Base-by-base conservation (phyloP, 1,140 invertebrate genomes). In the Odontomachus brunneus region DNA sequence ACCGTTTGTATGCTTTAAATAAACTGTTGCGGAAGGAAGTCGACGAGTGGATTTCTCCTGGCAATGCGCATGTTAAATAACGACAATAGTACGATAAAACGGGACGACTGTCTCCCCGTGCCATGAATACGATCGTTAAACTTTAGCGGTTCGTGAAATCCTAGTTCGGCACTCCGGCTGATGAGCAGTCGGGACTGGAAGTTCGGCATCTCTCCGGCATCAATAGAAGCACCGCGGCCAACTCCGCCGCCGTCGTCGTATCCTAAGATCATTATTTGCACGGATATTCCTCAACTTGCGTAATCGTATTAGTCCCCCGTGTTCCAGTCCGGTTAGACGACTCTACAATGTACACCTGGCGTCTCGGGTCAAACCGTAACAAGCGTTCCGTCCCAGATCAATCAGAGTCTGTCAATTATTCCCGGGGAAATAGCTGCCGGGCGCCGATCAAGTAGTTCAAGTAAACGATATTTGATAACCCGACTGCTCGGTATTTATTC, bases 1-100 rank as follows among this genome's bases (percentile, higher is more conserved):
- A 94, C 92, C 91, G 92, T 94, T 94, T 94, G 93, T 94, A 94
- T 94, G 93, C 93, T 94, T 94, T 91, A 92, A 94, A 94, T 94
- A 93, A 94, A 93, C 92, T 91, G 90, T 94, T 93, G 92, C 91
- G 89, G 88, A 93, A 93, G 88, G 89, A 90, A 81, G 86, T 82
- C 65, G 66, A n/a, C n/a, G 44, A 55, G 9, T 69, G 19, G 49
- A 69, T 69, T 29, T 48, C 22, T 48, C 53, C 51, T 26, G 9
- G 9, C 38, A 7, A 44, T 44, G 9, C 9, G 38, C 3, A 7
- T 7, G 38, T 9, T 0, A 44, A 11, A 11, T 11, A 44, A 44
- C 29, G 38, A 44, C 9, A 44, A 44, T 44, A 44, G 9, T n/a
- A n/a, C 9, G 38, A n/a, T 5, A 57, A 66, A 80, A 55, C 17